Base-by-base conservation (phyloP, 2,888 invertebrate genomes). In the Eupithecia pulchellata region DNA sequence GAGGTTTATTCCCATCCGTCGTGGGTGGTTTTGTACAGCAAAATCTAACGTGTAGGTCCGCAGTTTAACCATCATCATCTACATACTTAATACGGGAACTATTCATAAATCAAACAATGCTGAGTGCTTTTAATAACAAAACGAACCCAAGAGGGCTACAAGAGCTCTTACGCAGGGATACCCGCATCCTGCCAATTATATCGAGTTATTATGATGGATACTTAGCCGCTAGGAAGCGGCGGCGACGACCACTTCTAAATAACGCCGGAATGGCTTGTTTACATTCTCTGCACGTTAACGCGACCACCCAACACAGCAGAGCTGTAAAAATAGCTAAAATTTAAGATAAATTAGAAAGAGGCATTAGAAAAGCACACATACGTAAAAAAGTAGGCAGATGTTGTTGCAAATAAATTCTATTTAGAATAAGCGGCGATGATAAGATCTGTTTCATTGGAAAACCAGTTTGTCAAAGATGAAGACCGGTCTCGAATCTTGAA, bases 131-230 rank as follows among this genome's bases (percentile, higher is more conserved):
- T 69, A 73, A 74, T 66, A 68, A 73, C 71, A 69, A 77, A 73
- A 68, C 69, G 69, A 32, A 32, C 20, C 61, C 20, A 69, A 73
- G 67, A 73, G 69, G 61, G 69, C 20, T 64, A n/a, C 34, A 74
- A 72, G 68, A 74, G 76, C 81, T 78, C 67, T 66, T 42, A 61
- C n/a, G 20, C 42, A 63, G 71, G 64, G 71, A 68, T 71, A 76
- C 85, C 85, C 85, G 84, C 84, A 85, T 85, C 84, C 85, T 83
- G 80, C 68, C 75, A 52, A 71, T 71, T 57, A 57, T 57, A 57
- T 29, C 27, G 2, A 57, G 29, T 29, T 57, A 29, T 29, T 57
- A 29, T 72, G 66, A 65, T 67, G 69, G 30, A 52, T 52, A 25
- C 52, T 52, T 11, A 20, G 52, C 52, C 61, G 52, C 64, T 62